phyloP scores from a whole-genome alignment of 2,113 vertebrate species.

The Phylloscopus trochilus region DNA sequence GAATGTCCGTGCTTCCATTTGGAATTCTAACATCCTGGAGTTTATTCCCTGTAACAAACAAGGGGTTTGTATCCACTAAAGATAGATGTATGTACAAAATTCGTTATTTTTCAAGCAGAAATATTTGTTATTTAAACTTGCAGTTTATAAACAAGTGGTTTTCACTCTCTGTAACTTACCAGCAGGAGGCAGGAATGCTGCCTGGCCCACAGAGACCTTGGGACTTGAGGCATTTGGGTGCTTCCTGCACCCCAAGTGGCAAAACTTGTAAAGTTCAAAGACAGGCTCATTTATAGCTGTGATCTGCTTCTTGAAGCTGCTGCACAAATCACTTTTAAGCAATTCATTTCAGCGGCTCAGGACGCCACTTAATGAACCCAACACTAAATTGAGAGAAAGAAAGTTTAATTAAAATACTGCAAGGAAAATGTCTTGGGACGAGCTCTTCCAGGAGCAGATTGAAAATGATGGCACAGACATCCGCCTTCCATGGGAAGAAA shows the following conservation, averaged over 20 bases:
- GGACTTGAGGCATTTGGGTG: background rate
- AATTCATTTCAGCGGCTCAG: conserved; percentile 1
- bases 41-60: background rate
- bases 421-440: conserved; percentile 3
- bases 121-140: background rate
- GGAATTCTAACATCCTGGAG: background rate
- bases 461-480: background rate
- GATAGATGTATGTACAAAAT: background rate
- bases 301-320: background rate
- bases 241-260: background rate
- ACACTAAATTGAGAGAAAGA: background rate
- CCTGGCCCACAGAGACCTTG: background rate
- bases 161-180: background rate
- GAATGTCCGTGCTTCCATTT: background rate
- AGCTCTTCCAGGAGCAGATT: background rate
- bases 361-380: background rate
- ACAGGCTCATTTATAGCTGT: background rate
- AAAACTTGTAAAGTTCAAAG: background rate
- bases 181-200: background rate
- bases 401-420: conserved; percentile 44
- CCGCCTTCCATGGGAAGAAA: background rate
- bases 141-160: background rate
- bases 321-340: conserved; percentile 4
- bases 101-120: background rate
- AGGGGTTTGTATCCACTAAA: background rate